phyloP scores from a whole-genome alignment of 2,888 invertebrate species.

The Caenorhabditis uteleia region DNA sequence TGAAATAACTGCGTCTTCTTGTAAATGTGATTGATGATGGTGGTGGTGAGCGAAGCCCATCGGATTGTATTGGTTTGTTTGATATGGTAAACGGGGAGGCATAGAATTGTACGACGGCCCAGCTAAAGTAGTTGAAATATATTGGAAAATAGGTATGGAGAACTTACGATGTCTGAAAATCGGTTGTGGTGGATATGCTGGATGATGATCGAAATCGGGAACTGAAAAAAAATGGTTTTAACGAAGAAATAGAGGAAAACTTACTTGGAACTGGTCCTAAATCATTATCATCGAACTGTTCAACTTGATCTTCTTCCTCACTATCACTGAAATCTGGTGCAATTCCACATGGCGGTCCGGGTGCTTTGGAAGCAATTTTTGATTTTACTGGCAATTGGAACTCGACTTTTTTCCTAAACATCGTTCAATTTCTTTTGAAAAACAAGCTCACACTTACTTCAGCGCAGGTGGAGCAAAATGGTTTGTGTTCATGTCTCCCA shows the following conservation, averaged over 20 bases:
- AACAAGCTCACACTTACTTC: conserved; percentile 1
- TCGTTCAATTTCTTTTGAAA: background rate
- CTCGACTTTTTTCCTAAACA: conserved; percentile 44
- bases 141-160: too few relatives aligned
- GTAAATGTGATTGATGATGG: conserved; percentile 4
- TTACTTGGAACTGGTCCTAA: conserved; percentile 55
- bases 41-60: conserved; percentile 48
- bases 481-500: conserved; percentile 18
- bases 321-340: conserved; percentile 52
- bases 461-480: conserved; percentile 8
- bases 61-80: conserved; percentile 26
- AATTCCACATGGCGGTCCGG: conserved; percentile 60
- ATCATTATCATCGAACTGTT: conserved; percentile 51
- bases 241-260: background rate
- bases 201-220: conserved; percentile 37
- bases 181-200: conserved; percentile 11
- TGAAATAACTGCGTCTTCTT: conserved; percentile 36
- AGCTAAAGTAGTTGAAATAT: too few relatives aligned
- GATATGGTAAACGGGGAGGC: conserved; percentile 13
- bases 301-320: conserved; percentile 42
- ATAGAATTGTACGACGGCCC: conserved; percentile 6
- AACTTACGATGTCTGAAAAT: conserved; percentile 29
- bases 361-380: conserved; percentile 33
- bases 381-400: conserved; percentile 40
- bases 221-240: conserved; percentile 10